Evolutionary conservation across 2,113 vertebrate species (phyloP).

Genomic region (Tachysurus fulvidraco): DNA sequence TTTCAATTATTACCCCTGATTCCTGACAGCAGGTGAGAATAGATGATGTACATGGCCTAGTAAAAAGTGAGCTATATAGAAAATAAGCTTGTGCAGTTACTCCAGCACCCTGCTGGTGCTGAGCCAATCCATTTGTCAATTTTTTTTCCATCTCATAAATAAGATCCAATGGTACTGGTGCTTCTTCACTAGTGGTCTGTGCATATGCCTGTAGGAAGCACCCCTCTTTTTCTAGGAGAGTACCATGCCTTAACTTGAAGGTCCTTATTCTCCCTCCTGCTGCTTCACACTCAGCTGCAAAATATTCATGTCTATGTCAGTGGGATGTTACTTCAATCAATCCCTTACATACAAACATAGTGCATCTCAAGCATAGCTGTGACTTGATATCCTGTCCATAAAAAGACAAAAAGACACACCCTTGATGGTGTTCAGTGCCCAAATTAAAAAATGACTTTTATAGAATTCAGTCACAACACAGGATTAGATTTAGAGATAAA

Average conservation of each 20-base stretch:
- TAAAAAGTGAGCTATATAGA: too few species aligned
- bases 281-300: not conserved
- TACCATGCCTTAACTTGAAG: not conserved
- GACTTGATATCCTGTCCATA: not conserved
- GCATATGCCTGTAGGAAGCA: not conserved
- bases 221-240: not conserved
- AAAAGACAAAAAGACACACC: not conserved
- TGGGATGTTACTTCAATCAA: not conserved
- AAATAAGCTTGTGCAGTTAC: not conserved
- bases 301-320: not conserved
- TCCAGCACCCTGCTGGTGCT: too few species aligned
- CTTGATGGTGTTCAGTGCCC: not conserved
- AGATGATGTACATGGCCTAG: too few species aligned
- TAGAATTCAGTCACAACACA: too few species aligned
- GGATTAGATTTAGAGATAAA: not conserved
- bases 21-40: too few species aligned
- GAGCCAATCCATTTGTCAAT: not conserved
- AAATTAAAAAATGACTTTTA: not conserved
- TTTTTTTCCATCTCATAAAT: not conserved
- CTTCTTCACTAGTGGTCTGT: not conserved
- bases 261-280: not conserved
- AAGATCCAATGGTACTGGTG: not conserved
- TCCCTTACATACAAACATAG: not conserved
- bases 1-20: not conserved
- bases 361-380: not conserved